Evolutionary conservation across 1,140 invertebrate species (phyloP).

Genomic region (Nebria ingens): DNA sequence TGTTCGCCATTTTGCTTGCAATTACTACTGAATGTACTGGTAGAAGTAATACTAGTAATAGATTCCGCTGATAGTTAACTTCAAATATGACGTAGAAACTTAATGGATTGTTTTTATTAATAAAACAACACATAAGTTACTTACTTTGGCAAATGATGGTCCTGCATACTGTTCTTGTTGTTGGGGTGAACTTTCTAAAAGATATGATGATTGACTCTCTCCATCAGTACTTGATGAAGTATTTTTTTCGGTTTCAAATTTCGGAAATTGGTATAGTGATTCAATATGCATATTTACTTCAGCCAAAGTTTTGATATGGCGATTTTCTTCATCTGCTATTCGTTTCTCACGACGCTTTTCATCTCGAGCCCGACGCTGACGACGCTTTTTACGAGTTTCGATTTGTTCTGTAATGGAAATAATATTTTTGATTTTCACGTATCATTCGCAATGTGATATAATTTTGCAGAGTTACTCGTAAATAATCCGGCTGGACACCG

Average conservation of each 20-base stretch:
- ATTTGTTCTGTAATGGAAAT: constrained; percentile 47
- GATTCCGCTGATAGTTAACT: no score
- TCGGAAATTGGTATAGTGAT: constrained; percentile 56
- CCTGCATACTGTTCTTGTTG: constrained; percentile 26
- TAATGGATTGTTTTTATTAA: no score
- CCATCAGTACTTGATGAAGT: constrained; percentile 18
- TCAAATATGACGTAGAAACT: no score
- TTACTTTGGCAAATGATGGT: constrained; percentile 50
- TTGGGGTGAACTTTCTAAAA: constrained; percentile 24
- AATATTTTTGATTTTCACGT: constrained; percentile 10
- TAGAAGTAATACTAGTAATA: no score
- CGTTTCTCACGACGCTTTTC: constrained; percentile 59
- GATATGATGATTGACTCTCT: constrained; percentile 19
- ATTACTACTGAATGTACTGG: no score
- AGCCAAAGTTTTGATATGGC: constrained; percentile 52
- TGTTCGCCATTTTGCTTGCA: no score
- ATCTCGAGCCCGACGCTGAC: constrained; percentile 52
- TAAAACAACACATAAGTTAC: no score
- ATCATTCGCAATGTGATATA: no score
- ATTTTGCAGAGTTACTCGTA: no score
- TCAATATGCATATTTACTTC: constrained; percentile 46
- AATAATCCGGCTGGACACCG: no score
- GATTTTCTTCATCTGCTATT: constrained; percentile 60
- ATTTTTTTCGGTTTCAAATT: constrained; percentile 35
- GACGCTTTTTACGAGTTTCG: constrained; percentile 45